Percentiles rank a stretch among this genome's conserved stretches.
These are phyloP conservation scores for Gila robusta DNA, from an alignment of 2,797 vertebrate species.

Conservation along the genomic window DNA sequence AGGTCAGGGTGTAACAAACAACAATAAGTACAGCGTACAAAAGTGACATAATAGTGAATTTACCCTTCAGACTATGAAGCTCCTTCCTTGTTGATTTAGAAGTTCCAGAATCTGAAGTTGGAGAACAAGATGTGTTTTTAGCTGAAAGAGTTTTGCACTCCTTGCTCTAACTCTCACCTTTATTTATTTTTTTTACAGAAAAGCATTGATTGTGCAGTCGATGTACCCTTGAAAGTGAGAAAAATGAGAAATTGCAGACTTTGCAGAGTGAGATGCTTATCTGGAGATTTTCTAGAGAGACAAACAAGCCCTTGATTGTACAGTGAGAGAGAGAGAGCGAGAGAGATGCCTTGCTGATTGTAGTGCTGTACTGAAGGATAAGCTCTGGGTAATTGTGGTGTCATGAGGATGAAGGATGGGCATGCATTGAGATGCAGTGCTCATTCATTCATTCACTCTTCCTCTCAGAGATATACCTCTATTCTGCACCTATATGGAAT, in stretches of 20 bases:
- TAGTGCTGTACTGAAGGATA: conserved; percentile 22
- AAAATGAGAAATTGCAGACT: conserved; percentile 21
- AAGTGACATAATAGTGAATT: neutral
- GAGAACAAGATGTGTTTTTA: conserved; percentile 27
- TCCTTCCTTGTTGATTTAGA: neutral
- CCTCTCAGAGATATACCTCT: neutral
- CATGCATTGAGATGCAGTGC: neutral
- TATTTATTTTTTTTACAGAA: neutral
- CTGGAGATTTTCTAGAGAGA: conserved; percentile 11
- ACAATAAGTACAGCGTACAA: neutral
- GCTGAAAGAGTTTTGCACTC: neutral
- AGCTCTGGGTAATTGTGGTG: conserved; percentile 42
- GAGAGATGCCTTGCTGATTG: conserved; percentile 16
- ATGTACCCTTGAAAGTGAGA: neutral
- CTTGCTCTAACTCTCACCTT: neutral
- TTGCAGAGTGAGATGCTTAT: neutral
- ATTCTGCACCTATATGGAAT: neutral
- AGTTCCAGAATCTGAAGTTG: too few species aligned
- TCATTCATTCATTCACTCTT: conserved; percentile 5
- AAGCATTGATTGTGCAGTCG: neutral
- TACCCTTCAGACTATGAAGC: neutral
- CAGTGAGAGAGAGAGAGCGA: neutral
- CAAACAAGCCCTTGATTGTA: conserved; percentile 10
- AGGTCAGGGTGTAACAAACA: too few species aligned
- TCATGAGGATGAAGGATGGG: conserved; percentile 29